Evolutionary conservation across 2,113 vertebrate genomes (phyloP).

Genomic region (Corythaixoides concolor): DNA sequence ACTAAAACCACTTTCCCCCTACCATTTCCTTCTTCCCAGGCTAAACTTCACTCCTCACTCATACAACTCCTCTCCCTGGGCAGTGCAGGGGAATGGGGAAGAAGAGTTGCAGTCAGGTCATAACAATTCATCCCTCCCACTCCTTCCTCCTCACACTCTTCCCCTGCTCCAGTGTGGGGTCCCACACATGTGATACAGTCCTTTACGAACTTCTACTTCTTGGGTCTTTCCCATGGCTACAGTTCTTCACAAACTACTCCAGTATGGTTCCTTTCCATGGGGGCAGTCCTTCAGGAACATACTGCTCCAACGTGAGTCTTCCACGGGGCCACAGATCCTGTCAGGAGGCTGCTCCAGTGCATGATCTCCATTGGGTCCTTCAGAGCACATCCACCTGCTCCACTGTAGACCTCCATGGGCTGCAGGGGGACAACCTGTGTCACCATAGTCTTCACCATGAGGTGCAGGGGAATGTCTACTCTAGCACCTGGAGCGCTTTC

Average conservation of each 20-base stretch:
- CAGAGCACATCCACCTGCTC: not conserved
- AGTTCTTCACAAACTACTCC: not conserved
- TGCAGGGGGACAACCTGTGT: not conserved
- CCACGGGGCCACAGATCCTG: not conserved
- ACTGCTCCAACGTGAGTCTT: not conserved
- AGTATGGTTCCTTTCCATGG: not conserved
- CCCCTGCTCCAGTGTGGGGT: not conserved
- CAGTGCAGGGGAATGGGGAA: accelerated
- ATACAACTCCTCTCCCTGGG: not conserved
- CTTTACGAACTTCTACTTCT: not conserved
- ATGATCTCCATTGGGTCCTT: not conserved
- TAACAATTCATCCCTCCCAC: not conserved
- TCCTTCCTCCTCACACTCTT: not conserved
- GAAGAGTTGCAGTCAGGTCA: accelerated
- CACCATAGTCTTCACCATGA: not conserved
- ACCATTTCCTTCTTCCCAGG: not conserved
- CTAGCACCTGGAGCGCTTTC: accelerated
- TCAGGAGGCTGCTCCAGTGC: no score
- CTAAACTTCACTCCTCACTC: not conserved
- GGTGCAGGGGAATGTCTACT: not conserved
- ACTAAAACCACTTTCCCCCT: accelerated
- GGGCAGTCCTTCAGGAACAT: not conserved
- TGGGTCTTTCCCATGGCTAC: not conserved
- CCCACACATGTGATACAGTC: not conserved
- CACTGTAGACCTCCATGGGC: accelerated